These are phyloP conservation scores for Leptinotarsa undecemlineata DNA, from an alignment of 1,140 invertebrate species.

Conservation along the genomic window DNA sequence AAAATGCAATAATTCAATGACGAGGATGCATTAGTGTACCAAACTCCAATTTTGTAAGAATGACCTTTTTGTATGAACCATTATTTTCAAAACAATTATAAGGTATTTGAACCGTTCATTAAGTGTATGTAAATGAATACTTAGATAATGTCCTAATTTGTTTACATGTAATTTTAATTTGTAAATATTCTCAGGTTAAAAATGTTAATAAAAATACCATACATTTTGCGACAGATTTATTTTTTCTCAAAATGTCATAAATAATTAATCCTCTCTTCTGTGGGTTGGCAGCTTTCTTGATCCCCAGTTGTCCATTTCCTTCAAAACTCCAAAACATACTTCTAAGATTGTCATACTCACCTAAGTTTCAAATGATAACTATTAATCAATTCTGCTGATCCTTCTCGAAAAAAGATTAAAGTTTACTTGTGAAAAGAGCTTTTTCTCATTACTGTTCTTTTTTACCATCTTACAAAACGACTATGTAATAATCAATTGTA, in stretches of 20 bases:
- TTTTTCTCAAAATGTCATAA: not conserved
- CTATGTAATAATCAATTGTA: too few relatives aligned
- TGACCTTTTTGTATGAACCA: not conserved
- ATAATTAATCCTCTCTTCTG: too few relatives aligned
- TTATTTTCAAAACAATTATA: conserved; percentile 12
- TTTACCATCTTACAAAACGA: too few relatives aligned
- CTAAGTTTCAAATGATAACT: too few relatives aligned
- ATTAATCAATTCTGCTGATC: too few relatives aligned
- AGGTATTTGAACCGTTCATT: conserved; percentile 18
- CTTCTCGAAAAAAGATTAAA: too few relatives aligned
- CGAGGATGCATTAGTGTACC: not conserved
- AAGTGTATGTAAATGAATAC: conserved; percentile 22
- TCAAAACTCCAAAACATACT: too few relatives aligned
- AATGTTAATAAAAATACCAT: conserved; percentile 24
- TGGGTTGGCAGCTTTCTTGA: too few relatives aligned
- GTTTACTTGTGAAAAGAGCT: too few relatives aligned
- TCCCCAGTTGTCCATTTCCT: too few relatives aligned
- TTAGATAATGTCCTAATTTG: conserved; percentile 24
- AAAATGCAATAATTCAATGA: not conserved
- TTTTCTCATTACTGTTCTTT: too few relatives aligned
- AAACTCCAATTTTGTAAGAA: not conserved
- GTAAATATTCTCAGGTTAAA: conserved; percentile 30
- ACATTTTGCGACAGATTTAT: not conserved
- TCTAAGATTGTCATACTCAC: too few relatives aligned
- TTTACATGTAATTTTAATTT: conserved; percentile 21